These are phyloP conservation scores for Ectemnius continuus DNA, from an alignment of 2,888 invertebrate genomes.

Conservation along the genomic window DNA sequence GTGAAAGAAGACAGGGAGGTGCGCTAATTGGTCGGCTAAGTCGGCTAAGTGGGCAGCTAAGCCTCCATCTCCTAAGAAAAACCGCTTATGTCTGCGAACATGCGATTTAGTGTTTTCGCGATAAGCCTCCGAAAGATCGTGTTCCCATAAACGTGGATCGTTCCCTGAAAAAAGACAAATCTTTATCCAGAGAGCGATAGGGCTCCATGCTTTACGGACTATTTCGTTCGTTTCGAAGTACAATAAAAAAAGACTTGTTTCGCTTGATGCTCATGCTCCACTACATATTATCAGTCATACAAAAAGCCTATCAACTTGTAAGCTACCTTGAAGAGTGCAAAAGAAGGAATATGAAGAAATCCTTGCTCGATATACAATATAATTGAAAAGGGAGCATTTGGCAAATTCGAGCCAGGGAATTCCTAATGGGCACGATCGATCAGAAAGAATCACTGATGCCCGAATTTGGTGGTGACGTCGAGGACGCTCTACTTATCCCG, in stretches of 20 bases:
- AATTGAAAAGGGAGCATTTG: not conserved
- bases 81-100: constrained; percentile 48
- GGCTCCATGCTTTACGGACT: constrained; percentile 54
- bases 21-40: constrained; percentile 39
- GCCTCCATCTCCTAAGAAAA: constrained; percentile 18
- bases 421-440: constrained; percentile 27
- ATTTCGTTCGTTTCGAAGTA: constrained; percentile 32
- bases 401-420: constrained; percentile 14
- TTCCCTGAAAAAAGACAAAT: constrained; percentile 53
- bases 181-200: constrained; percentile 59
- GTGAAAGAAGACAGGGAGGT: constrained; percentile 24
- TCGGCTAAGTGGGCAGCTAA: constrained; percentile 28
- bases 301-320: no score
- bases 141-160: constrained; percentile 53
- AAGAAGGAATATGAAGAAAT: no score
- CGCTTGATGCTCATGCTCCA: no score
- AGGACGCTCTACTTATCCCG: not conserved
- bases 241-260: constrained; percentile 55
- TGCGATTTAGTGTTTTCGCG: constrained; percentile 58
- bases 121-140: constrained; percentile 51
- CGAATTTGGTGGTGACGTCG: constrained; percentile 22
- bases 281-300: no score
- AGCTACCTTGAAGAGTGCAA: no score
- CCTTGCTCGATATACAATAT: no score
- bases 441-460: constrained; percentile 24